Evolutionary conservation across 2,113 vertebrate species (phyloP), one percentile per base, ranked within the genome.

Genomic region (Eonycteris spelaea): DNA sequence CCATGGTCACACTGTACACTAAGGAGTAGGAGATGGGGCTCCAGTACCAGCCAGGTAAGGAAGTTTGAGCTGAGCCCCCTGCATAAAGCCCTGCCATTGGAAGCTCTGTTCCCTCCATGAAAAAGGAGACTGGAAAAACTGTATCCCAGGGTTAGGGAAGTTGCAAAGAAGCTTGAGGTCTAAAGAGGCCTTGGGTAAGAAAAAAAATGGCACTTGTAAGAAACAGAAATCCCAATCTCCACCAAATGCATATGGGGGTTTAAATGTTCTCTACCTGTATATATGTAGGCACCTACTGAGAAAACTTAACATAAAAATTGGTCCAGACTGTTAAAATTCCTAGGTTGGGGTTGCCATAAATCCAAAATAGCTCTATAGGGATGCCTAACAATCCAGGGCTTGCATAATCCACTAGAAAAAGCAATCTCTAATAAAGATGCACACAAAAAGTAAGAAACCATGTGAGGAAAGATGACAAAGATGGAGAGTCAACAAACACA

Each of bases 301-400:
- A 94, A 92, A 88, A 30, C 77, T 45, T 84, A 43, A 45, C 91
- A 78, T 45, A 59, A 92, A 95, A 68, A 43, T 35, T 71, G 57
- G 33, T 71, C 71, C 61, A 84, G 61, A 83, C 21, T 38, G 67
- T 71, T 95, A 95, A 91, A 87, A 95, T 75, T 79, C 90, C 89
- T 88, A 51, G 45, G 70, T 84, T 91, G 59, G 28, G 19, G n/a
- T 35, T 85, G 57, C 92, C 38, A 33, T 3, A 14, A 88, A 53
- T 93, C 86, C 68, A 87, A 91, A 84, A 82, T 26, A 92, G 85
- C 65, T 79, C 48, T 53, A 9, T 79, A 86, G 67, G 79, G n/a
- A 80, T 68, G 67, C 59, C 73, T 90, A 74, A 53, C 48, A 90
- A 63, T 40, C 18, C 63, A 51, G 63, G 53, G 21, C 53, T 79